phyloP scores from a whole-genome alignment of 2,888 invertebrate species.

The Nasonia oneida region DNA sequence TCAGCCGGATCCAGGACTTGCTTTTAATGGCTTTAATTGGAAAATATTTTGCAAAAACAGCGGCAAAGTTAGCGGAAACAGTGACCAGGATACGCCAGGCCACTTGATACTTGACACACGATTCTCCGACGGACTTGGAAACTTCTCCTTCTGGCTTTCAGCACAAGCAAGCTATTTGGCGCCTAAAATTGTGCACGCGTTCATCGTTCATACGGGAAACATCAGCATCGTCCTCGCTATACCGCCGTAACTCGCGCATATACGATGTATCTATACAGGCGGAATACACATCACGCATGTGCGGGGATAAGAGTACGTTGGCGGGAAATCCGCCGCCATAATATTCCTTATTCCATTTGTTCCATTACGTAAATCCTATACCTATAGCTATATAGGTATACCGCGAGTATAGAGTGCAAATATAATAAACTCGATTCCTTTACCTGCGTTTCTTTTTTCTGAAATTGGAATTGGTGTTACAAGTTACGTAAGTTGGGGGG shows the following conservation, averaged over 20 bases:
- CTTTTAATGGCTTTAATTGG: neutral
- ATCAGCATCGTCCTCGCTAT: conserved; percentile 4
- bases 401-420: too few species aligned
- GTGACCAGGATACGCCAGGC: neutral
- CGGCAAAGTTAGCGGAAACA: neutral
- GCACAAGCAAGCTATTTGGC: conserved; percentile 38
- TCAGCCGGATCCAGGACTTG: neutral
- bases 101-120: neutral
- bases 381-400: too few species aligned
- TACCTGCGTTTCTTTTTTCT: too few species aligned
- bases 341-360: neutral
- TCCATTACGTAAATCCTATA: too few species aligned
- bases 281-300: neutral
- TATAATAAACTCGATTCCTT: too few species aligned
- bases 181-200: conserved; percentile 54
- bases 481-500: too few species aligned
- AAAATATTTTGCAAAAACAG: neutral
- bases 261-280: neutral
- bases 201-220: conserved; percentile 24
- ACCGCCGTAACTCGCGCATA: neutral
- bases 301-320: conserved; percentile 42
- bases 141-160: neutral
- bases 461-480: too few species aligned
- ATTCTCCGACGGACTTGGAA: neutral
- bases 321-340: conserved; percentile 51